Evolutionary conservation across 1,140 invertebrate species (phyloP), one percentile per base, ranked within the genome.

Genomic region (Octopus sinensis): DNA sequence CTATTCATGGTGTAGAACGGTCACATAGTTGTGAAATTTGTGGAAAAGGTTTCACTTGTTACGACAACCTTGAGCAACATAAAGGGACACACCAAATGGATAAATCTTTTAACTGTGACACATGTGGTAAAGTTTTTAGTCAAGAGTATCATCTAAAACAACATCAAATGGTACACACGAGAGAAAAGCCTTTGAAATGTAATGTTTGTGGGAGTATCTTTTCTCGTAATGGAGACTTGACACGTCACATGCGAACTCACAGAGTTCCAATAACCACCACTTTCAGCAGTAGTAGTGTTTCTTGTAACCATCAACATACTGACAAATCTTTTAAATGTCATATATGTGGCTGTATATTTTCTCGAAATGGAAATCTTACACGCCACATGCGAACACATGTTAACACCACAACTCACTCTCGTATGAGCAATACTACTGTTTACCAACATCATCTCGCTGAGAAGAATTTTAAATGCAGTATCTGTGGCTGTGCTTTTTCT

Each of bases 121-220:
- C 17, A 12, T 62, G 56, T 62, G 9, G 9, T 9, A 17, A 62
- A 62, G 17, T 17, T 9, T 62, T 62, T 17, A 62, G 9, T 17
- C 56, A 62, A 12, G 56, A 62, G 17, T 17, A 62, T 17, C 56
- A 62, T 12, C 56, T 62, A 17, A 62, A 62, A 62, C 56, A 62
- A 62, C 56, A 62, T 62, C 56, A 62, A 17, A 62, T 62, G 9
- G 4, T 62, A 17, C 56, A 62, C 56, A 62, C 17, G 1, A 62
- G 9, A 62, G 56, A 62, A 9, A 62, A 62, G 17, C 56, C 56
- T 62, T 62, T 62, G 9, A 62, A 17, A 62, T 85, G 84, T 84
- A 96, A 96, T 87, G 94, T 95, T 88, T 97, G 96, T 90, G 96
- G 95, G 7, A 95, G 95, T 62, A 94, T 95, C 88, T 97, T 97